Evolutionary conservation across 2,797 vertebrate genomes (phyloP).

Genomic region (Myioborus miniatus): DNA sequence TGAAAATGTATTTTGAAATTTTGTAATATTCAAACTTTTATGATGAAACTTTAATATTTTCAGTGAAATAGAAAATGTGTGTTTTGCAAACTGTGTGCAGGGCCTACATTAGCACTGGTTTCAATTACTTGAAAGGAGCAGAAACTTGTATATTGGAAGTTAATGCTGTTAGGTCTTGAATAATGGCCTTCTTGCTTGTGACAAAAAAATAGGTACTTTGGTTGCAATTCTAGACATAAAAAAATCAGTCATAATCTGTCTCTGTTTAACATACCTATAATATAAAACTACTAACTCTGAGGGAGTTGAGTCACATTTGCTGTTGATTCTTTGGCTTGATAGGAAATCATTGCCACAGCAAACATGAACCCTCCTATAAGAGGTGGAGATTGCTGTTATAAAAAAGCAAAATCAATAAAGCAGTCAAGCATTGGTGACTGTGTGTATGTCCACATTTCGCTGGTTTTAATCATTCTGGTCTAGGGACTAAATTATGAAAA

Average conservation of each 20-base stretch:
- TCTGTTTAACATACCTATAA: background rate
- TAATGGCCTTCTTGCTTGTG: background rate
- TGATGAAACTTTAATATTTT: constrained; percentile 1
- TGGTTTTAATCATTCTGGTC: background rate
- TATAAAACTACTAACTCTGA: background rate
- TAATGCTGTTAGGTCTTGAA: background rate
- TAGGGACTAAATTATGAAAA: background rate
- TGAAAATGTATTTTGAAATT: constrained; percentile 27
- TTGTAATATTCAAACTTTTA: constrained; percentile 8
- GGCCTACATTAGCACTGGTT: background rate
- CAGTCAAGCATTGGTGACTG: background rate
- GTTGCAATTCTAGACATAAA: background rate
- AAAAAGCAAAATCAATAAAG: background rate
- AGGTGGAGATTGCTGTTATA: background rate
- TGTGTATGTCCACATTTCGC: background rate
- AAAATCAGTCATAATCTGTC: background rate
- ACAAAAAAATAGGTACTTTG: background rate
- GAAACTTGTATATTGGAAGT: background rate
- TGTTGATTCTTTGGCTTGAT: background rate
- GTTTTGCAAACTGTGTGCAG: background rate
- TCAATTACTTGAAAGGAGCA: background rate
- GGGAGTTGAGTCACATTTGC: background rate
- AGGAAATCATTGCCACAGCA: background rate
- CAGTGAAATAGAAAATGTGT: background rate
- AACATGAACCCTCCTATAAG: background rate